These are phyloP conservation scores for Bolborhynchus lineola DNA, from an alignment of 2,113 vertebrate species.

Conservation along the genomic window DNA sequence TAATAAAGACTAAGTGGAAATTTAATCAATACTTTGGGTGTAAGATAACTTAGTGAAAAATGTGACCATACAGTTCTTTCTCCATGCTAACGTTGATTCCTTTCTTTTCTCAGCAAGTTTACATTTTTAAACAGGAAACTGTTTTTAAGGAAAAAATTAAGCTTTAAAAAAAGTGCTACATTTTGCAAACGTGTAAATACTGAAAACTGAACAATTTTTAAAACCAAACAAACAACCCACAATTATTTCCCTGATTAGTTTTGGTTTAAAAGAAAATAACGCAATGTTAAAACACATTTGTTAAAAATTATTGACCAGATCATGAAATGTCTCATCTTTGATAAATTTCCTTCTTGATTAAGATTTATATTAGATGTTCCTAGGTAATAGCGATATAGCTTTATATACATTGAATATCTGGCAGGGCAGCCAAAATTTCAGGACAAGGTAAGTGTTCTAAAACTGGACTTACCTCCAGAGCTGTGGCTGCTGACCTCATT, in stretches of 20 bases:
- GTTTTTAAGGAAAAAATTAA: not conserved
- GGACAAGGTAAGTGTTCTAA: not conserved
- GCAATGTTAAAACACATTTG: not conserved
- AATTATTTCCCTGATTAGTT: not conserved
- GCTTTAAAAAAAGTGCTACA: not conserved
- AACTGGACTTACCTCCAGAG: not conserved
- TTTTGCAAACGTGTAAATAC: not conserved
- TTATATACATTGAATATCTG: not conserved
- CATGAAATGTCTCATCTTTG: not conserved
- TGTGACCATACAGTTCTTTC: not conserved
- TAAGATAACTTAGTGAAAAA: not conserved
- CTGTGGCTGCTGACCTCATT: not conserved
- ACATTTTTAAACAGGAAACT: not conserved
- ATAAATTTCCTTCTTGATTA: not conserved
- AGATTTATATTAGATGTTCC: not conserved
- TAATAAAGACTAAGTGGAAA: not conserved
- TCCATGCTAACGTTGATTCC: not conserved
- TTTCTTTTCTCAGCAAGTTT: not conserved
- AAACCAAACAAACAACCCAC: not conserved
- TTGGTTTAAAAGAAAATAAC: not conserved
- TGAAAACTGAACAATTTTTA: not conserved
- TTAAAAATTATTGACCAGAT: not conserved
- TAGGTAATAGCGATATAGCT: not conserved
- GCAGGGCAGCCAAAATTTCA: not conserved
- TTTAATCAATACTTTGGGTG: not conserved